phyloP scores from a whole-genome alignment of 2,797 vertebrate species.

The Myripristis murdjan region DNA sequence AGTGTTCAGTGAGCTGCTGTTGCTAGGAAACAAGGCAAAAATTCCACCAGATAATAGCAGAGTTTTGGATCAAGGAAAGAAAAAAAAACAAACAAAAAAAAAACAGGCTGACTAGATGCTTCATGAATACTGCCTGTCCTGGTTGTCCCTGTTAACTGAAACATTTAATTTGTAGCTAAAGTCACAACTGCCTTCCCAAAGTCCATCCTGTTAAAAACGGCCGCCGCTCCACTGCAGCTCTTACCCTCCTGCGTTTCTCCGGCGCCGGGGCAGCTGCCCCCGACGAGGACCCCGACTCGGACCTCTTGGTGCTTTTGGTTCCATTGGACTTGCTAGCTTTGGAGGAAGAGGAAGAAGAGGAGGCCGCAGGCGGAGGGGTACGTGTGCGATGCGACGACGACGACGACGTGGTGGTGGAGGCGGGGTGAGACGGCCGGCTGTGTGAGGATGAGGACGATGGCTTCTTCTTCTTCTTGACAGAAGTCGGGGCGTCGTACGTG shows the following conservation, averaged over 20 bases:
- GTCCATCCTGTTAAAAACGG: too few relatives aligned
- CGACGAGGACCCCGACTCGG: constrained; percentile 61
- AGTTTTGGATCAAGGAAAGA: too few relatives aligned
- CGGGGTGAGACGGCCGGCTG: constrained; percentile 63
- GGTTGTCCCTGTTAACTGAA: too few relatives aligned
- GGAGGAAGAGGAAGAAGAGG: constrained; percentile 67
- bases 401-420: constrained; percentile 52
- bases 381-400: constrained; percentile 62
- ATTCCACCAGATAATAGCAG: too few relatives aligned
- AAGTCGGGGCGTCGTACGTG: constrained; percentile 94
- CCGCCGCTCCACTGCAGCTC: not conserved
- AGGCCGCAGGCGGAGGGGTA: constrained; percentile 37
- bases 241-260: constrained; percentile 86
- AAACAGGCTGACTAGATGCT: too few relatives aligned
- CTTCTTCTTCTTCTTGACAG: constrained; percentile 92
- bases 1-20: not conserved
- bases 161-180: not conserved
- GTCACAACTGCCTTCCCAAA: too few relatives aligned
- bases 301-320: constrained; percentile 73
- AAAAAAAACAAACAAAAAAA: too few relatives aligned
- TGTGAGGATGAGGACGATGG: constrained; percentile 62
- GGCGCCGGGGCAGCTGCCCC: constrained; percentile 40
- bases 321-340: constrained; percentile 83
- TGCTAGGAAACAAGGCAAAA: not conserved
- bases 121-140: too few relatives aligned